Percentiles rank a stretch among this genome's conserved stretches.
phyloP scores from a whole-genome alignment of 2,797 vertebrate species.

The Bucorvus abyssinicus region DNA sequence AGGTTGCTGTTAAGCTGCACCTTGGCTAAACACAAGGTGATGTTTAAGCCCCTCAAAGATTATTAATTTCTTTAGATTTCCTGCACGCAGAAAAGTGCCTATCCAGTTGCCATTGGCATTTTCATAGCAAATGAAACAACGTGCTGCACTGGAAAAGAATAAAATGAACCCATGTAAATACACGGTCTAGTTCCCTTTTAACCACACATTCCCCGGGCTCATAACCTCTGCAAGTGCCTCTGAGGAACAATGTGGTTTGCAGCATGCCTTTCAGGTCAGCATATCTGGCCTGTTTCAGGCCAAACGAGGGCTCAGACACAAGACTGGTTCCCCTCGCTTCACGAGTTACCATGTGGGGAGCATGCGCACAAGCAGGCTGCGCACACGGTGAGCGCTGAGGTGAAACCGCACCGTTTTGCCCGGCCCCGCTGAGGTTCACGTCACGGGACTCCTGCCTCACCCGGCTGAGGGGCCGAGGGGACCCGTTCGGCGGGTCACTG shows the following conservation, averaged over 20 bases:
- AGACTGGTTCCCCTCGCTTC: neutral
- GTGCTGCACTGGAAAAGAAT: neutral
- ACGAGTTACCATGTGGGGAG: accelerated
- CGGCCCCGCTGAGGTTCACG: accelerated
- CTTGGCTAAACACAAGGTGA: neutral
- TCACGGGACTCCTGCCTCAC: neutral
- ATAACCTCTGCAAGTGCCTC: neutral
- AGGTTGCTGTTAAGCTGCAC: neutral
- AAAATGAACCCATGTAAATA: constrained; percentile 1
- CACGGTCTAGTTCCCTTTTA: constrained; percentile 3
- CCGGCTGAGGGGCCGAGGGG: neutral
- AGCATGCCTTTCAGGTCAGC: neutral
- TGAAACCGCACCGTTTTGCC: neutral
- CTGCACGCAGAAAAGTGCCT: neutral
- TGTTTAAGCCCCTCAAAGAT: neutral
- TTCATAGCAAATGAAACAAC: neutral
- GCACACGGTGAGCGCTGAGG: accelerated
- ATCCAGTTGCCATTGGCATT: neutral
- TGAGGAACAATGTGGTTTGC: neutral
- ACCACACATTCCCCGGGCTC: neutral
- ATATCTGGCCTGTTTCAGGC: neutral
- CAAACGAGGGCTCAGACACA: neutral
- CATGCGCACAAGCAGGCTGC: accelerated
- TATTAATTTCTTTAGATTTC: neutral
- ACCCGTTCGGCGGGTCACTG: accelerated